Conservation (phyloP, 1,140 invertebrate genomes). For the Drosophila dunni region DNA sequence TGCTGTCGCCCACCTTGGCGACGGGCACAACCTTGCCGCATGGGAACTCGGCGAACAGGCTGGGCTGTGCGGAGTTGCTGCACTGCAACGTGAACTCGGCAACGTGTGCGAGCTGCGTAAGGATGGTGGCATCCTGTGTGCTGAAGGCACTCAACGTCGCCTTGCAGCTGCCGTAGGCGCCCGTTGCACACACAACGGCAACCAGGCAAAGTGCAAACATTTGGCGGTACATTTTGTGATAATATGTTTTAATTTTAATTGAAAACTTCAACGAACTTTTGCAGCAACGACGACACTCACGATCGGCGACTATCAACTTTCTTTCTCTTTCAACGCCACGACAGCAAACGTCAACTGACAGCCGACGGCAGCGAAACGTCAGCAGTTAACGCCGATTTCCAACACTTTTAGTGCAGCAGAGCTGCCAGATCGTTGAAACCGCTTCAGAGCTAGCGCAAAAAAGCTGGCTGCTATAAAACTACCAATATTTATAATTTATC, state of each 20-base stretch:
- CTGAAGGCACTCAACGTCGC: constrained; percentile 91
- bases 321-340: constrained; percentile 59
- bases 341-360: constrained; percentile 72
- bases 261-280: constrained; percentile 14
- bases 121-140: constrained; percentile 95
- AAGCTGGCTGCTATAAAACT: constrained; percentile 2
- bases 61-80: constrained; percentile 87
- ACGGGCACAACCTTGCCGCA: constrained; percentile 91
- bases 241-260: constrained; percentile 48
- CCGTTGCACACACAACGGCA: constrained; percentile 54
- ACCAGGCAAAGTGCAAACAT: constrained; percentile 58
- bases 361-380: constrained; percentile 42
- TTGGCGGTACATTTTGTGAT: constrained; percentile 60
- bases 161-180: constrained; percentile 86
- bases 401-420: neutral
- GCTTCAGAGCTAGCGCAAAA: neutral
- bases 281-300: neutral
- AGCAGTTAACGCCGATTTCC: constrained; percentile 26
- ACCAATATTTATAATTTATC: neutral
- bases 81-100: constrained; percentile 91
- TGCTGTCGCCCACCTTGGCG: constrained; percentile 88
- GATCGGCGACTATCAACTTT: constrained; percentile 36
- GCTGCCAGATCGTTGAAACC: neutral
- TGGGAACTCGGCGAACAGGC: constrained; percentile 93
- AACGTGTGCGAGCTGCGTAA: constrained; percentile 92